Evolutionary conservation across 2,888 invertebrate species (phyloP).

Genomic region (Mycalesis mineus): DNA sequence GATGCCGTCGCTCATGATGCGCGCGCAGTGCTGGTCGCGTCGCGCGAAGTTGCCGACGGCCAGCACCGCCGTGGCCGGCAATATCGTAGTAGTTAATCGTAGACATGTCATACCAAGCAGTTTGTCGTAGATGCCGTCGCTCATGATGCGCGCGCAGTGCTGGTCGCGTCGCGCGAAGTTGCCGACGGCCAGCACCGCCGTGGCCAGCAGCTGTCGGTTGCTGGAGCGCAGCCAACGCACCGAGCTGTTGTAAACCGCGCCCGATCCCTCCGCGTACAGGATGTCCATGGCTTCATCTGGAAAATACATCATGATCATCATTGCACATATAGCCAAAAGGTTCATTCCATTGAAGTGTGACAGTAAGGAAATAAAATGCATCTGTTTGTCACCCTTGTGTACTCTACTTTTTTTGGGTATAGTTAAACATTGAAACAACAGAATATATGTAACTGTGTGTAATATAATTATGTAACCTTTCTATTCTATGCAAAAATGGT

Average conservation of each 20-base stretch:
- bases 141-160: conserved; percentile 90
- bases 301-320: conserved; percentile 8
- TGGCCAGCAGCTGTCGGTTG: conserved; percentile 86
- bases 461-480: too few species aligned
- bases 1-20: conserved; percentile 83
- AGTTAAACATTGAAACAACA: too few species aligned
- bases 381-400: too few species aligned
- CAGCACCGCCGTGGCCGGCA: conserved; percentile 89
- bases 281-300: conserved; percentile 91
- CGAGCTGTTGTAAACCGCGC: conserved; percentile 83
- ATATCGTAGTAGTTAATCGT: too few species aligned
- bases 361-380: too few species aligned
- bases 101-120: conserved; percentile 73
- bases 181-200: conserved; percentile 90
- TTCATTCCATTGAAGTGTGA: too few species aligned
- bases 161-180: conserved; percentile 93
- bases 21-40: conserved; percentile 88
- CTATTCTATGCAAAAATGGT: too few species aligned
- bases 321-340: too few species aligned
- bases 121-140: conserved; percentile 85
- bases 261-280: conserved; percentile 87
- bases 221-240: conserved; percentile 86
- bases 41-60: conserved; percentile 94
- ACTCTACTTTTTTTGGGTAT: too few species aligned
- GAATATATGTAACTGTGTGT: too few species aligned